A percentile compares a stretch with the other conserved stretches of the same genome.
phyloP scores from a whole-genome alignment of 1,140 invertebrate species.

The Hestina assimilis region DNA sequence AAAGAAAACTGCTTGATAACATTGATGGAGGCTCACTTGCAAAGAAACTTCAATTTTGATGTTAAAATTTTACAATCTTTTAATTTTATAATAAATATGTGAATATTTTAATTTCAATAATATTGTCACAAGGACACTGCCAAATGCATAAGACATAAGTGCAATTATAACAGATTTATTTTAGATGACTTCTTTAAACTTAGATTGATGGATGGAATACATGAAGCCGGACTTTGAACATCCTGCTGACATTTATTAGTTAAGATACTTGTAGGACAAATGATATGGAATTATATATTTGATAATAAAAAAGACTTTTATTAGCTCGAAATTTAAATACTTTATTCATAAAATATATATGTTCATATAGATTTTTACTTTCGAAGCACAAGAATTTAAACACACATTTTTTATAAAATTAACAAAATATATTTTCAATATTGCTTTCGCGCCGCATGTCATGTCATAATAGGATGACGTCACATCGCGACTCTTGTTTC shows the following conservation, averaged over 20 bases:
- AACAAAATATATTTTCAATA: no score
- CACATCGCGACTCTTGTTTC: no score
- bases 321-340: not conserved
- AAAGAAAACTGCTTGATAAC: conserved; percentile 86
- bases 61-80: not conserved
- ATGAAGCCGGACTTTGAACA: conserved; percentile 42
- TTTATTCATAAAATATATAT: conserved; percentile 5
- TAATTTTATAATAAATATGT: not conserved
- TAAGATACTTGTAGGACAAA: conserved; percentile 31
- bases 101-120: not conserved
- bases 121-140: conserved; percentile 14
- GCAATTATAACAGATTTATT: conserved; percentile 36
- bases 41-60: conserved; percentile 82
- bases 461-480: no score
- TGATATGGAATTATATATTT: conserved; percentile 42
- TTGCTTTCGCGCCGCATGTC: no score
- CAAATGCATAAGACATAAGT: conserved; percentile 38
- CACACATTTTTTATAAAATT: not conserved
- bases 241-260: conserved; percentile 20
- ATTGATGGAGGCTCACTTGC: conserved; percentile 83
- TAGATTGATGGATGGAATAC: conserved; percentile 15
- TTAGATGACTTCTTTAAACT: conserved; percentile 6
- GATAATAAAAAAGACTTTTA: conserved; percentile 32
- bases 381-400: conserved; percentile 4
- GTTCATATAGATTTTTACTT: conserved; percentile 12